Conservation (phyloP, 1,140 invertebrate genomes). For the Platyscapa corneri region DNA sequence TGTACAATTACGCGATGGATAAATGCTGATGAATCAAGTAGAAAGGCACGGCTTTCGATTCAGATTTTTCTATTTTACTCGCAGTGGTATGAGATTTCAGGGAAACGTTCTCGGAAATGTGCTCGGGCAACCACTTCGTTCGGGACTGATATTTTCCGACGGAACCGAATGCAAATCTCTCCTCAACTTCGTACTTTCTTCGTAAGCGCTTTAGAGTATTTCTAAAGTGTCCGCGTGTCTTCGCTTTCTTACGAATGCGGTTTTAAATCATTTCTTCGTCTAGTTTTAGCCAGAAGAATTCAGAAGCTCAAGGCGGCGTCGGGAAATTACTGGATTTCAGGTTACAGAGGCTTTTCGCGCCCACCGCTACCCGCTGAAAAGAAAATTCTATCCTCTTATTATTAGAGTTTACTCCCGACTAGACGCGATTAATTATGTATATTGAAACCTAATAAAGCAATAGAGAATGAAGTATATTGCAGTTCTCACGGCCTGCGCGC, state of each 20-base stretch:
- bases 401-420: background rate
- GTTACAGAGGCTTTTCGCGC: background rate
- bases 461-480: slow-evolving; percentile 4
- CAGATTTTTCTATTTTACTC: slow-evolving; percentile 18
- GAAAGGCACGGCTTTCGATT: background rate
- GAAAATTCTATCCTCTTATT: background rate
- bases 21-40: slow-evolving; percentile 12
- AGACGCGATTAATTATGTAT: background rate
- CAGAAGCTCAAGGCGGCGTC: no score
- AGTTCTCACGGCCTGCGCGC: slow-evolving; percentile 33
- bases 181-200: no score
- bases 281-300: no score
- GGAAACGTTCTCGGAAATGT: background rate
- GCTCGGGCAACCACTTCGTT: background rate
- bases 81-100: background rate
- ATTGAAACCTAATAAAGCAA: slow-evolving; percentile 7
- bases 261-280: no score
- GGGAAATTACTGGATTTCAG: background rate
- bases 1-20: slow-evolving; percentile 48
- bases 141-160: background rate
- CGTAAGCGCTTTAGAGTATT: no score
- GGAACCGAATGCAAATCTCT: background rate
- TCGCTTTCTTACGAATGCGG: no score
- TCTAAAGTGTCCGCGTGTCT: no score
- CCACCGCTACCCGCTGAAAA: no score